Conservation (phyloP, 2,113 vertebrate species). For the Sinocyclocheilus rhinocerous region DNA sequence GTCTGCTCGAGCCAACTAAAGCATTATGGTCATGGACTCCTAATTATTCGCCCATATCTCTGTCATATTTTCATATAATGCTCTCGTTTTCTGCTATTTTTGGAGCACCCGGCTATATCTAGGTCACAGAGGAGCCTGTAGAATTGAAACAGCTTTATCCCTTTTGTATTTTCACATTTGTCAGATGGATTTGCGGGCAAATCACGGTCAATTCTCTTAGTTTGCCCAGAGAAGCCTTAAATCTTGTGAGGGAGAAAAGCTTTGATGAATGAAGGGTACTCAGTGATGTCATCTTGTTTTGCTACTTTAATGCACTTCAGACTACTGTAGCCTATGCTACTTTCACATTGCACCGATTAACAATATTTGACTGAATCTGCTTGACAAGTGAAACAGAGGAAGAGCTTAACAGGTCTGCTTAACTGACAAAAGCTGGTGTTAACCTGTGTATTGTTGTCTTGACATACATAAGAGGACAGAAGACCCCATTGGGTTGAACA, state of each 20-base stretch:
- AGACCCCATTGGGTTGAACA: neutral
- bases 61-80: conserved; percentile 31
- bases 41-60: conserved; percentile 41
- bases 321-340: neutral
- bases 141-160: neutral
- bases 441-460: neutral
- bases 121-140: conserved; percentile 43
- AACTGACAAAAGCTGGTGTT: neutral
- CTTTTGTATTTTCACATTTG: conserved; percentile 29
- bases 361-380: neutral
- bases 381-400: conserved; percentile 11
- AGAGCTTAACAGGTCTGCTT: neutral
- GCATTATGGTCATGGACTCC: conserved; percentile 38
- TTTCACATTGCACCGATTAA: neutral
- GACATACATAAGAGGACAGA: neutral
- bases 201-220: neutral
- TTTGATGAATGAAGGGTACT: neutral
- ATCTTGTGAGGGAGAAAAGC: neutral
- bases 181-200: neutral
- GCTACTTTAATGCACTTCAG: neutral
- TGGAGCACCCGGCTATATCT: conserved; percentile 42
- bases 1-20: conserved; percentile 43
- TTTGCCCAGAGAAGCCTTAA: conserved; percentile 4
- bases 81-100: conserved; percentile 54
- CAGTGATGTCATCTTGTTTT: conserved; percentile 22